Evolutionary conservation across 2,797 vertebrate genomes (phyloP), one percentile per base, ranked within the genome.

Genomic region (Eremophila alpestris): DNA sequence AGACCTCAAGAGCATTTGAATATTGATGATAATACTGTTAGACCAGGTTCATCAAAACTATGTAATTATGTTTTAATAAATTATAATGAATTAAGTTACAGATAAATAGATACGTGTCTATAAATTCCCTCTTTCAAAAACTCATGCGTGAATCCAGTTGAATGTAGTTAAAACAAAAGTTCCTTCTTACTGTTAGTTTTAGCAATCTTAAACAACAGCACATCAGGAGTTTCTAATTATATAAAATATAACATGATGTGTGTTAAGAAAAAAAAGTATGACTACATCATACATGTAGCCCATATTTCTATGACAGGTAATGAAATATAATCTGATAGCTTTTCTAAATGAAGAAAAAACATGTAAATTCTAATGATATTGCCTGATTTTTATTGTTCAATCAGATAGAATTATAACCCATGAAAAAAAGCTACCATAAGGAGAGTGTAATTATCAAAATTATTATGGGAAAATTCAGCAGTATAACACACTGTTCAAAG

Each of bases 61-160:
- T 46, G 70, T 63, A 38, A 38, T 43, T n/a, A 30, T 15, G 3
- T 5, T 69, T 3, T 48, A 64, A 51, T 62, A 78, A 74, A 49
- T 78, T 49, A 29, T 62, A 46, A 46, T 13, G 15, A 83, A 77
- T 36, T 38, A 75, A 62, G 46, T 18, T 54, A 6, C 10, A 54
- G 24, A 46, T 49, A 62, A 52, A 60, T 26, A 59, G 15, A n/a
- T 65, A 8, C 6, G 4, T 16, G 6, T 49, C 10, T 54, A 29
- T 38, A 49, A 82, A 4, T 13, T 26, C 10, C 7, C 5, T 79
- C 21, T 90, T 67, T 38, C n/a, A 63, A 69, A 83, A 63, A 23
- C 4, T 55, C 45, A 36, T 6, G 1, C 3, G 54, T 8, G 5
- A 4, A 16, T 14, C 22, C 1, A 58, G 20, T 6, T 45, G 26